Percentiles rank a stretch among this genome's conserved stretches.
Evolutionary conservation across 37 sponge, comb jelly and placozoan species (phyloP).

Genomic region (Oopsacas minuta): DNA sequence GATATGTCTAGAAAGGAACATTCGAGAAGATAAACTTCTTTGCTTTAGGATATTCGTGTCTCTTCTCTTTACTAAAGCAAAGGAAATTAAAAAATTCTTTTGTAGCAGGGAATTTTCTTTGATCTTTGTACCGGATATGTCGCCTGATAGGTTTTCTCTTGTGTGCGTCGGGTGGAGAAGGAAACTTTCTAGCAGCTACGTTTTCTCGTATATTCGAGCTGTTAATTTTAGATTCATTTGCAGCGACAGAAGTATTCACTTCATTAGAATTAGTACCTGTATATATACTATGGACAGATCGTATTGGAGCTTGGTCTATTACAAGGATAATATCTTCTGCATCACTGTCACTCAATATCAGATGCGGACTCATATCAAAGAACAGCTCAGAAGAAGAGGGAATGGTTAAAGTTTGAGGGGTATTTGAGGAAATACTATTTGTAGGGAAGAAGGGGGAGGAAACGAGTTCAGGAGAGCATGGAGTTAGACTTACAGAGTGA

Average conservation of each 20-base stretch:
- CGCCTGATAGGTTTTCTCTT: not conserved
- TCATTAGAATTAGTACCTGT: not conserved
- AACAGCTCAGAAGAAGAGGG: no score
- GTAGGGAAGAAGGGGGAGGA: not conserved
- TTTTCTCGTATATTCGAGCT: not conserved
- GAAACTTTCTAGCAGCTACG: not conserved
- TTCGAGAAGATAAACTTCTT: not conserved
- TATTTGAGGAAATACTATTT: not conserved
- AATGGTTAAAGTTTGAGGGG: not conserved
- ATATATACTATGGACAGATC: not conserved
- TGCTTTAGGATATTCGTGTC: not conserved
- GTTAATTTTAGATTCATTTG: not conserved
- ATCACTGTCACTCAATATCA: not conserved
- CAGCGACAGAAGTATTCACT: not conserved
- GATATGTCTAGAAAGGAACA: not conserved
- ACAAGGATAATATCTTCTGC: not conserved
- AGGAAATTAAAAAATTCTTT: not conserved
- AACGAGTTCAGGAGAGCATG: no score
- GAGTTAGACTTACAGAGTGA: no score
- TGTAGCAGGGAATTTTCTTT: not conserved
- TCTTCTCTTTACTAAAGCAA: not conserved
- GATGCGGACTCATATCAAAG: not conserved
- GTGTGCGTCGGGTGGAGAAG: not conserved
- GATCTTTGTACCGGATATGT: constrained; percentile 1
- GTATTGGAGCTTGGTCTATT: not conserved